Evolutionary conservation across 2,113 vertebrate genomes (phyloP), one percentile per base, ranked within the genome.

Genomic region (Clupea harengus): DNA sequence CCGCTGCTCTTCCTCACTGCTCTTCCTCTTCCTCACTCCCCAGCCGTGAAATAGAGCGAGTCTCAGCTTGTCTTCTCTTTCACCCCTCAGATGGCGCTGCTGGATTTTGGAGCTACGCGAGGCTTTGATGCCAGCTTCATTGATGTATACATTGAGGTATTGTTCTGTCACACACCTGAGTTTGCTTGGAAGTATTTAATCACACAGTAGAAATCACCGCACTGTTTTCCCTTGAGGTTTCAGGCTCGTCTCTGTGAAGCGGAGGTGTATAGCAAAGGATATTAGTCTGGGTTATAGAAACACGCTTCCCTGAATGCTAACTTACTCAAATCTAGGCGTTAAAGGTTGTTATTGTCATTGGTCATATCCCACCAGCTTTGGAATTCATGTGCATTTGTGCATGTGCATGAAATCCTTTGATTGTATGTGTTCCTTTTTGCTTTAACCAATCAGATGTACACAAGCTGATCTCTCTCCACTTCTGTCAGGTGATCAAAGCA

Each of bases 31-130:
- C 22, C 22, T 60, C 0, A 6, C 18, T 60, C 17, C 20, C 57
- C 22, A 7, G 20, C 57, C 2, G 9, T 9, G 9, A 64, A 72
- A 32, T 32, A 28, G 9, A 25, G 64, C 7, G 25, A 72, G 28
- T 75, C 25, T 75, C 28, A 75, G 28, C 60, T 25, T 39, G 11
- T 32, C 10, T 10, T 78, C 11, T 39, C 11, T 39, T 32, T 50
- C 8, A 87, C 32, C 3, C 85, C 89, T 25, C 67, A 99, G 98
- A 97, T 99, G 90, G 96, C 98, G 3, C 94, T 99, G 85, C 91
- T 99, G 93, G 98, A 99, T 90, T 99, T 99, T 0, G 98, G 98
- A 87, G 98, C 98, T 44, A 99, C 97, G 0, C 94, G 98, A 89
- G 97, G 97, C 28, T 99, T 96, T 91, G 97, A 98, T 86, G 91